A percentile compares a stretch with the other conserved stretches of the same genome.
These are phyloP conservation scores for Crambe crambe DNA, from an alignment of 37 sponge, comb jelly and placozoan species.

Conservation along the genomic window DNA sequence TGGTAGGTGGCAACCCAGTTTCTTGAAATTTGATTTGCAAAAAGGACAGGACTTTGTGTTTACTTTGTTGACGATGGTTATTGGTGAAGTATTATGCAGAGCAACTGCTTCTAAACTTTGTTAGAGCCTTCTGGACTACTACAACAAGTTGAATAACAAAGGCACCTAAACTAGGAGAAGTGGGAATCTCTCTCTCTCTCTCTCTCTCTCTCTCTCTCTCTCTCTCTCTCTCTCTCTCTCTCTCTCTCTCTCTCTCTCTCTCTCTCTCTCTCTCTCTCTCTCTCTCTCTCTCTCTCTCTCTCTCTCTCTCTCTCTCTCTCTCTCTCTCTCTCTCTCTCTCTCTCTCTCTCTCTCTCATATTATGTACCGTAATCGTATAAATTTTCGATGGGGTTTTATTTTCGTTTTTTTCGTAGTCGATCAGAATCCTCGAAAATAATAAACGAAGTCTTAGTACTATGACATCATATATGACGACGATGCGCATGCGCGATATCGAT, in stretches of 20 bases:
- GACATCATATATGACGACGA: no score
- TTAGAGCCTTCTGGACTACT: neutral
- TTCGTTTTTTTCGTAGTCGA: no score
- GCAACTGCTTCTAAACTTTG: neutral
- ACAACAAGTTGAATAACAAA: neutral
- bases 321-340: slow-evolving; percentile 51
- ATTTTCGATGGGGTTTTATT: no score
- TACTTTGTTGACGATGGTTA: neutral
- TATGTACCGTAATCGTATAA: no score
- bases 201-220: no score
- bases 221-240: no score
- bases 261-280: slow-evolving; percentile 34
- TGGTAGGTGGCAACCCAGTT: neutral
- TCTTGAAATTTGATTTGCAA: neutral
- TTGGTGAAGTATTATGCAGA: neutral
- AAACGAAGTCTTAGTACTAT: no score
- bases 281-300: slow-evolving; percentile 60
- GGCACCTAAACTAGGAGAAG: neutral
- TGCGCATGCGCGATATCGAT: no score
- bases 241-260: no score
- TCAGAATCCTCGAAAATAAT: no score
- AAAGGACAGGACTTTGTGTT: neutral
- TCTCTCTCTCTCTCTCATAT: slow-evolving; percentile 48
- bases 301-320: slow-evolving; percentile 57
- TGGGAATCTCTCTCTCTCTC: no score